Evolutionary conservation across 2,797 vertebrate genomes (phyloP).

Genomic region (Halcyon smyrnensis): DNA sequence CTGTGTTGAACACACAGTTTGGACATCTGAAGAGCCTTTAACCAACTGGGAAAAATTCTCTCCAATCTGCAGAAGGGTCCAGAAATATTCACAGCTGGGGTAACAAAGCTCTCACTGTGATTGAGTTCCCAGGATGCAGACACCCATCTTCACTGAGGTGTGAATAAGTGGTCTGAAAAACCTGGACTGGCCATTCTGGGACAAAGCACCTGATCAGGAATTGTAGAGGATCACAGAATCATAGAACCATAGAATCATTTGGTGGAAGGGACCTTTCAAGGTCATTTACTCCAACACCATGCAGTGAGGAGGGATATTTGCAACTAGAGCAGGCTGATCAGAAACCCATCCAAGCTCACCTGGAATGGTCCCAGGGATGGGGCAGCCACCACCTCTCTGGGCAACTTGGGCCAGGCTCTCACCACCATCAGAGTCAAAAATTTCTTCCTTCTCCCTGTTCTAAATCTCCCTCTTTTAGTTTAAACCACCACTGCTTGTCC

Average conservation of each 20-base stretch:
- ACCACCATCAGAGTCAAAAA: not conserved
- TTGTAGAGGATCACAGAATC: not conserved
- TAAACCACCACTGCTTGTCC: not conserved
- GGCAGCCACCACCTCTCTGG: not conserved
- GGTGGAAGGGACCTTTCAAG: not conserved
- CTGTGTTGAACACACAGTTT: not conserved
- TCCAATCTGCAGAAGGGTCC: not conserved
- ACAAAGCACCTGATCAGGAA: not conserved
- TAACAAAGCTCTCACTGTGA: not conserved
- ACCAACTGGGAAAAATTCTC: not conserved
- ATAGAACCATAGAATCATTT: not conserved
- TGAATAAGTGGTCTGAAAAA: not conserved
- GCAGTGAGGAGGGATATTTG: not conserved
- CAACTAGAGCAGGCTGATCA: not conserved
- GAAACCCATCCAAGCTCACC: not conserved
- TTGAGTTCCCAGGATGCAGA: not conserved
- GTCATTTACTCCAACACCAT: not conserved
- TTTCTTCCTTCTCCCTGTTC: not conserved
- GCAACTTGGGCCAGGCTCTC: not conserved
- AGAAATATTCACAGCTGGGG: not conserved
- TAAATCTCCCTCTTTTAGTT: not conserved
- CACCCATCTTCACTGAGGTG: not conserved
- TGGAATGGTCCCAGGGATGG: not conserved
- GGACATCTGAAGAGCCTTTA: not conserved
- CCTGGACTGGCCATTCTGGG: fast-evolving